Percentiles rank a stretch among this genome's conserved stretches.
Conservation (phyloP, 2,888 invertebrate genomes). For the Stegana nigrithorax region DNA sequence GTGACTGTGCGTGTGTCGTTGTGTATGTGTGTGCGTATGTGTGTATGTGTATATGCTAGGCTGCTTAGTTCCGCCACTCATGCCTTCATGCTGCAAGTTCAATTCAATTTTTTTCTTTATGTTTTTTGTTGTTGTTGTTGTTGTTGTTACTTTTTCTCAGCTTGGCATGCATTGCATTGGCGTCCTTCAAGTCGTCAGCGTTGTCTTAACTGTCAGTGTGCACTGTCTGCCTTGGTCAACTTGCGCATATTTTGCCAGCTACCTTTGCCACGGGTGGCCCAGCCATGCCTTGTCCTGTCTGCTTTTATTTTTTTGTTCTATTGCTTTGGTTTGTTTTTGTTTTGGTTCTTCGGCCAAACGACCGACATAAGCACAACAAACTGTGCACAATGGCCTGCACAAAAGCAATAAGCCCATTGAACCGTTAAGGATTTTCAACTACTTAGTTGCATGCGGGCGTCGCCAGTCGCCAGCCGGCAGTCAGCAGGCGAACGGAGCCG, state of each 20-base stretch:
- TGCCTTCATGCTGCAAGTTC: too few relatives aligned
- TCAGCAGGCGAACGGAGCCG: too few relatives aligned
- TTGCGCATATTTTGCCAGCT: not conserved
- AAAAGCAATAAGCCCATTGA: constrained; percentile 16
- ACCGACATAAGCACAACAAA: too few relatives aligned
- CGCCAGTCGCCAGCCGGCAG: too few relatives aligned
- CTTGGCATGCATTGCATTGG: not conserved
- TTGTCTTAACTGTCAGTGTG: too few relatives aligned
- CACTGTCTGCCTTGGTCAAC: not conserved
- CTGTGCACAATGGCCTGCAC: not conserved
- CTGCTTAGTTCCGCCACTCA: too few relatives aligned
- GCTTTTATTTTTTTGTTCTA: not conserved
- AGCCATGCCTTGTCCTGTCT: too few relatives aligned
- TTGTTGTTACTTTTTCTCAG: not conserved
- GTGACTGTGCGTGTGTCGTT: too few relatives aligned
- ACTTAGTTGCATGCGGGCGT: too few relatives aligned
- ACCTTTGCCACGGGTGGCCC: too few relatives aligned
- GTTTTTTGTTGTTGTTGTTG: not conserved
- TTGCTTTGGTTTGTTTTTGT: not conserved
- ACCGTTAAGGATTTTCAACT: constrained; percentile 6
- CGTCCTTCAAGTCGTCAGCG: not conserved
- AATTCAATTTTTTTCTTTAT: not conserved
- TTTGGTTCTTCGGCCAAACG: not conserved
- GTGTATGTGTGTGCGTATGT: too few relatives aligned
- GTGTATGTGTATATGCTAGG: too few relatives aligned